Evolutionary conservation across 2,888 invertebrate genomes (phyloP), one percentile per base, ranked within the genome.

Genomic region (Gortyna flavago): DNA sequence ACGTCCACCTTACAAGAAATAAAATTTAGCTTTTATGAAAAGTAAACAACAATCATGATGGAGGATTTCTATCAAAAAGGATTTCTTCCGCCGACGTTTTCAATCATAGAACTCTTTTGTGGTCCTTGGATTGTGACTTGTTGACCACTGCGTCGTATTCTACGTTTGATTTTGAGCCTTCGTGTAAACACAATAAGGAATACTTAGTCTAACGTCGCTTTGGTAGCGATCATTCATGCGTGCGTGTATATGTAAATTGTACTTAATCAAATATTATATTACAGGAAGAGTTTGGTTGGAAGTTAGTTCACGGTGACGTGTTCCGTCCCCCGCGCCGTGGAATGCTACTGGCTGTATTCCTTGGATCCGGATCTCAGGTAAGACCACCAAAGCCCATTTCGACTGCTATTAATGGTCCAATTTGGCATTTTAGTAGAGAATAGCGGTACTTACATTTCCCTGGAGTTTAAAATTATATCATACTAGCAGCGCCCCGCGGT

Each of bases 251-350:
- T 25, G 3, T 57, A 57, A 16, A 44, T 67, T 44, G 0, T 74
- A 44, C 1, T 64, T 61, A 68, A 59, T 35, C 70, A 29, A 7
- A 35, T 44, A 29, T 70, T 25, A 16, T n/a, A 35, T 85, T 86
- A 6, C 98, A 99, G 97, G 99, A 99, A 95, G 99, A 99, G 94
- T 99, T 99, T 90, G 99, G 99, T 25, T 99, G 99, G 99, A 99
- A 99, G 94, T 95, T 99, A 86, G 99, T 99, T 0, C 99, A 99
- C 92, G 99, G 99, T 0, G 99, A 99, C 94, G 99, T 99, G 7
- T 99, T 99, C 95, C 97, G 99, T 59, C 99, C 99, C 11, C 99
- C 99, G 2, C 97, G 99, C 4, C 99, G 99, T 91, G 99, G 99
- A 79, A 99, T 99, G 99, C 94, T 99, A 29, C 97, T 99, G 32